Evolutionary conservation across 1,140 invertebrate genomes (phyloP).

Genomic region (Agraylea sexmaculata): DNA sequence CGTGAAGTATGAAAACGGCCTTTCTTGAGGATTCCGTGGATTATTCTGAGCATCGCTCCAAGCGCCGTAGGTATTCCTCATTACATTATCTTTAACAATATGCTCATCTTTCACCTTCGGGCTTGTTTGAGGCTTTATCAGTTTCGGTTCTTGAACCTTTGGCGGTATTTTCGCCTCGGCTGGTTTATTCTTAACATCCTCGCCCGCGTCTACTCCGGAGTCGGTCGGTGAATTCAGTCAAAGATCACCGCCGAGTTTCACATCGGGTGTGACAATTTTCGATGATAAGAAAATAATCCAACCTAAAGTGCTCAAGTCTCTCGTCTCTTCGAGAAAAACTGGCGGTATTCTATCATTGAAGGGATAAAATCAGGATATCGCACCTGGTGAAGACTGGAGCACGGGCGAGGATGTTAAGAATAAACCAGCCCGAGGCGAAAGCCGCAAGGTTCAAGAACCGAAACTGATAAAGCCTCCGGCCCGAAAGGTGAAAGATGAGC

Average conservation of each 20-base stretch:
- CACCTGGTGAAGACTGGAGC: too few species aligned
- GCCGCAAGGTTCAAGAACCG: constrained; percentile 24
- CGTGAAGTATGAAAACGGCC: constrained; percentile 15
- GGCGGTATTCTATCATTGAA: too few species aligned
- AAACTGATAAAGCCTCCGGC: constrained; percentile 8
- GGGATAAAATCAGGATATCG: too few species aligned
- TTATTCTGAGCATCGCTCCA: constrained; percentile 13
- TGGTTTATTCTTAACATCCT: constrained; percentile 21
- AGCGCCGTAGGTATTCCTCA: neutral
- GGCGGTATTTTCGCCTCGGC: constrained; percentile 28
- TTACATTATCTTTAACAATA: neutral
- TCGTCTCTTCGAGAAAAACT: too few species aligned
- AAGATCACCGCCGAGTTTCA: constrained; percentile 38
- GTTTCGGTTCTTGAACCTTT: constrained; percentile 20
- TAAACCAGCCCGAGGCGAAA: constrained; percentile 26
- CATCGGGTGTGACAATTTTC: too few species aligned
- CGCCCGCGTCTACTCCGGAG: constrained; percentile 29
- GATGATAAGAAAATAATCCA: too few species aligned
- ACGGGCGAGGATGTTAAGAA: constrained; percentile 21
- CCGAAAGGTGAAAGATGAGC: neutral
- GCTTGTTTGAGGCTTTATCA: constrained; percentile 10
- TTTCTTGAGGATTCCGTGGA: neutral
- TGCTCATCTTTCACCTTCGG: neutral
- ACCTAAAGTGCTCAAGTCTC: too few species aligned
- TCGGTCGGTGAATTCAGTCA: constrained; percentile 38